Percentiles rank a stretch among this genome's conserved stretches.
phyloP scores from a whole-genome alignment of 2,113 vertebrate species.

The Pyxicephalus adspersus region DNA sequence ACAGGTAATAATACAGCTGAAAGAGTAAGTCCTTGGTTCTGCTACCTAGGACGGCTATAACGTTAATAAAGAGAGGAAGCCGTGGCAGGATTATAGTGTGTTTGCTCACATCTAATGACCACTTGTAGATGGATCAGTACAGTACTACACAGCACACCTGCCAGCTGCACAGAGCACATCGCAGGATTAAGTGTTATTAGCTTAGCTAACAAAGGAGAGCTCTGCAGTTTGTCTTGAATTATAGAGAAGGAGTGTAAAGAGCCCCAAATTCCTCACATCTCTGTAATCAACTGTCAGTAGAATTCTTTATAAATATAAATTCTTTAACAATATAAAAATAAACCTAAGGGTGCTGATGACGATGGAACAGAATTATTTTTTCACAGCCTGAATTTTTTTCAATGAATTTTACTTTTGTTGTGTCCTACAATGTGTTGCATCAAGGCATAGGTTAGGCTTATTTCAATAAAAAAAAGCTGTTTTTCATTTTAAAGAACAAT shows the following conservation, averaged over 20 bases:
- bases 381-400: too few relatives aligned
- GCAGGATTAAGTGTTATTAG: conserved; percentile 52
- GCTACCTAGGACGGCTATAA: conserved; percentile 11
- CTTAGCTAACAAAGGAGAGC: conserved; percentile 44
- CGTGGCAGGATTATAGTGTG: conserved; percentile 40
- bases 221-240: conserved; percentile 41
- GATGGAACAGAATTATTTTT: too few relatives aligned
- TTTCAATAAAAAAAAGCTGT: too few relatives aligned
- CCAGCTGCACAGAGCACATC: conserved; percentile 40
- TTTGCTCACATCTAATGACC: conserved; percentile 47
- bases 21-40: conserved; percentile 1
- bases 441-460: too few relatives aligned
- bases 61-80: conserved; percentile 36
- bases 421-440: too few relatives aligned
- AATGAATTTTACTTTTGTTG: too few relatives aligned
- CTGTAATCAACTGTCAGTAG: neutral
- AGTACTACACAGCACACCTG: neutral
- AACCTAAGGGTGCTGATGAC: conserved; percentile 1
- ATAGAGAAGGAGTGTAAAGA: neutral
- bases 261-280: conserved; percentile 1
- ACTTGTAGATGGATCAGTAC: conserved; percentile 47
- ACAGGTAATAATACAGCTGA: neutral
- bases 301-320: too few relatives aligned
- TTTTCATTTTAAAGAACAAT: too few relatives aligned
- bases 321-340: conserved; percentile 30